Evolutionary conservation across 2,113 vertebrate genomes (phyloP).

Genomic region (Rhinichthys klamathensis): DNA sequence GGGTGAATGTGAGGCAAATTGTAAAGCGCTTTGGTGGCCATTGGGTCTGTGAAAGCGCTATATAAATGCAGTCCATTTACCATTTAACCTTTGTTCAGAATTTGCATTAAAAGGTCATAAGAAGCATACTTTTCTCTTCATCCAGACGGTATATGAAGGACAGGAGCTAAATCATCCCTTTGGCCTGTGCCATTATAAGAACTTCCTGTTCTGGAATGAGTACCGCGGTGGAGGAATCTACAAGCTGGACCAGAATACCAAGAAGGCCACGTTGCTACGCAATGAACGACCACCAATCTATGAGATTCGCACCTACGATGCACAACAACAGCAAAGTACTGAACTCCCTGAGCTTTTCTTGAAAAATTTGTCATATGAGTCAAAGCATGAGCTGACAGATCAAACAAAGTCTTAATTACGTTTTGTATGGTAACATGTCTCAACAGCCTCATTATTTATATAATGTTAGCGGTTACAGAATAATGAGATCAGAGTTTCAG

Average conservation of each 20-base stretch:
- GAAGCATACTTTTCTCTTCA: not conserved
- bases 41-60: too few relatives aligned
- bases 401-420: not conserved
- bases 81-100: not conserved
- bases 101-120: not conserved
- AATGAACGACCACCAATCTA: conserved; percentile 95
- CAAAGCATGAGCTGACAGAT: not conserved
- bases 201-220: conserved; percentile 95
- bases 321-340: conserved; percentile 94
- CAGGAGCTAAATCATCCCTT: conserved; percentile 93
- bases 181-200: conserved; percentile 92
- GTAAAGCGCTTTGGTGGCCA: too few relatives aligned
- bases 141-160: conserved; percentile 90
- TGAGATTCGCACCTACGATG: conserved; percentile 96
- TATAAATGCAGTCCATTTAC: too few relatives aligned
- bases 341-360: not conserved
- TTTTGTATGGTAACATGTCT: not conserved
- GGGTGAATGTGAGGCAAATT: too few relatives aligned
- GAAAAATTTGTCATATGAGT: not conserved
- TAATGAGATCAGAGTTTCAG: conserved; percentile 9
- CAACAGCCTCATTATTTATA: not conserved
- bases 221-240: conserved; percentile 95
- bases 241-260: conserved; percentile 85
- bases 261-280: conserved; percentile 86
- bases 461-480: not conserved